Conservation (phyloP, 1,140 invertebrate species). For the Drosophila burlai region DNA sequence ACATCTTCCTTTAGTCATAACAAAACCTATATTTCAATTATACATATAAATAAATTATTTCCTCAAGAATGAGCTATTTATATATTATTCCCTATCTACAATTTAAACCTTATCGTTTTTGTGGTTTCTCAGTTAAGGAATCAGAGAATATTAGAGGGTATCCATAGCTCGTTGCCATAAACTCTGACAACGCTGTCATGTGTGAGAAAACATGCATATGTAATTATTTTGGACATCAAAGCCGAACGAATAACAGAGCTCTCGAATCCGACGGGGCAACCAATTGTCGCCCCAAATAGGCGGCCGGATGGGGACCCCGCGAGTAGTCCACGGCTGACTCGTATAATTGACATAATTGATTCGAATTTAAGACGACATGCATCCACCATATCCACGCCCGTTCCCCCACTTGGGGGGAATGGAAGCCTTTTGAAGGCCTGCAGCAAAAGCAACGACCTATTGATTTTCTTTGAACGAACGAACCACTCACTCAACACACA, state of each 20-base stretch:
- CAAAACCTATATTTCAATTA: not conserved
- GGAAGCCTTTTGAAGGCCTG: conserved; percentile 14
- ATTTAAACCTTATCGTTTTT: not conserved
- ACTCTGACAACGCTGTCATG: conserved; percentile 11
- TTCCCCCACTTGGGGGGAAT: conserved; percentile 4
- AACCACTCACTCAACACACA: conserved; percentile 3
- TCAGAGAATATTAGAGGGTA: conserved; percentile 4
- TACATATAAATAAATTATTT: not conserved
- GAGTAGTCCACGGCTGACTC: conserved; percentile 17
- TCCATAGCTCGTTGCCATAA: not conserved
- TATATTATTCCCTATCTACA: not conserved
- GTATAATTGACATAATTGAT: conserved; percentile 76
- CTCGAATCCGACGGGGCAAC: conserved; percentile 10
- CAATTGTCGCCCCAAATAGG: conserved; percentile 64
- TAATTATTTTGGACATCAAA: conserved; percentile 45
- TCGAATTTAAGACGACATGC: conserved; percentile 47
- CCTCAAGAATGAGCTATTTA: not conserved
- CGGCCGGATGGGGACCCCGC: conserved; percentile 35
- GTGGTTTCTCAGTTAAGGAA: not conserved
- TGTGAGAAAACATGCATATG: conserved; percentile 41
- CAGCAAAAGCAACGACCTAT: conserved; percentile 34
- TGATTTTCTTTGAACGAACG: conserved; percentile 49
- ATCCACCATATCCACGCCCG: conserved; percentile 11
- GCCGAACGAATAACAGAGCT: conserved; percentile 7
- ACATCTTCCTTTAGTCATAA: not conserved